A percentile compares a stretch with the other conserved stretches of the same genome.
Evolutionary conservation across 2,113 vertebrate species (phyloP).

Genomic region (Apeltes quadracus): DNA sequence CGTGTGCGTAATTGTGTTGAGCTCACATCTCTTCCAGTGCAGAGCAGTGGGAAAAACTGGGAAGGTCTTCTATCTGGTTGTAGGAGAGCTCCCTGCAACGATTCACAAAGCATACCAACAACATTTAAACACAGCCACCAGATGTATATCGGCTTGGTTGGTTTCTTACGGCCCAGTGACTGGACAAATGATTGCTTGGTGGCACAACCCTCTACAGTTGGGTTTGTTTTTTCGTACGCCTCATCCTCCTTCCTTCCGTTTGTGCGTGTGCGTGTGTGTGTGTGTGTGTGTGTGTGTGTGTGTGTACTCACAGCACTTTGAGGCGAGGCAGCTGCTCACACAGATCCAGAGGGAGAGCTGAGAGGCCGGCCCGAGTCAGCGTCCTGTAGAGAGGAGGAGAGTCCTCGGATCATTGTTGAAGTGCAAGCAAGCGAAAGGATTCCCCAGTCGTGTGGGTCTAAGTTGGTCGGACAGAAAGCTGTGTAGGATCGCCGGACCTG

Average conservation of each 20-base stretch:
- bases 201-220: constrained; percentile 37
- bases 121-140: constrained; percentile 57
- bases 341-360: constrained; percentile 86
- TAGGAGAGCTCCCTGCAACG: constrained; percentile 89
- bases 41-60: constrained; percentile 89
- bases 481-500: constrained; percentile 52
- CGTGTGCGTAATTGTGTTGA: neutral
- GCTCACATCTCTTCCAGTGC: constrained; percentile 93
- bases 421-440: constrained; percentile 61
- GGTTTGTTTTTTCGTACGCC: constrained; percentile 53
- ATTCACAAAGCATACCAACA: constrained; percentile 49
- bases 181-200: constrained; percentile 46
- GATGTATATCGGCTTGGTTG: constrained; percentile 51
- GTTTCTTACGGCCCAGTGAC: constrained; percentile 51
- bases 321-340: constrained; percentile 93
- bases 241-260: neutral
- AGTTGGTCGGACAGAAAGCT: constrained; percentile 57
- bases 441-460: constrained; percentile 50
- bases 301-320: constrained; percentile 89
- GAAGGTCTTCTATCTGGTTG: constrained; percentile 90
- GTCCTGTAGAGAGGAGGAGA: constrained; percentile 79
- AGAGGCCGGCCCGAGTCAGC: constrained; percentile 89
- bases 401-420: constrained; percentile 63
- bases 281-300: constrained; percentile 18
- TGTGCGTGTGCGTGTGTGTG: constrained; percentile 10